These are phyloP conservation scores for Syngnathus acus DNA, from an alignment of 2,797 vertebrate genomes.

Conservation along the genomic window DNA sequence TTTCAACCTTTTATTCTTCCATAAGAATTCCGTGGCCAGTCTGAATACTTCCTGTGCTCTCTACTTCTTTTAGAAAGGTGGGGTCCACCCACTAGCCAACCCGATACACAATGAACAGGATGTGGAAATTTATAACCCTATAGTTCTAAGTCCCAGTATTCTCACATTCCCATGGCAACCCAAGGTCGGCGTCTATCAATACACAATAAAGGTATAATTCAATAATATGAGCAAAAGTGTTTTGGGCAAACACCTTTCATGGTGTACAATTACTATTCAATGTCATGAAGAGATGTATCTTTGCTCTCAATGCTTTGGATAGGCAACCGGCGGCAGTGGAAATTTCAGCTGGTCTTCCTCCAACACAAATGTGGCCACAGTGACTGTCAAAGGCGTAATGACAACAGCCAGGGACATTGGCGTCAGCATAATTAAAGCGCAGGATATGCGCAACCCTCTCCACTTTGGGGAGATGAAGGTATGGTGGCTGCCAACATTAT, in stretches of 20 bases:
- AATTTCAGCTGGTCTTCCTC: constrained; percentile 92
- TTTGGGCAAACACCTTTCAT: not conserved
- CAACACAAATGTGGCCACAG: constrained; percentile 79
- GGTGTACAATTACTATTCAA: not conserved
- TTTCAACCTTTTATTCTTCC: not conserved
- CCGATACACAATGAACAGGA: constrained; percentile 89
- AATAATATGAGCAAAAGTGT: too few relatives aligned
- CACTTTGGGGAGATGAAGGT: constrained; percentile 94
- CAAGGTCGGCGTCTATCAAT: constrained; percentile 84
- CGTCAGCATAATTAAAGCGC: constrained; percentile 79
- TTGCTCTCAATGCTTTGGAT: constrained; percentile 4
- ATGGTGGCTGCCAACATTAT: not conserved
- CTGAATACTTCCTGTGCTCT: constrained; percentile 17
- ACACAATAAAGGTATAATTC: constrained; percentile 80
- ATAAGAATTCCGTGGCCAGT: not conserved
- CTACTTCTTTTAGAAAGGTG: constrained; percentile 72
- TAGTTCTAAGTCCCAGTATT: constrained; percentile 81
- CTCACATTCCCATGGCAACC: constrained; percentile 96
- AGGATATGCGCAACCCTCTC: constrained; percentile 80
- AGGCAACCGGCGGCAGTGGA: constrained; percentile 91
- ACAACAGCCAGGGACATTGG: constrained; percentile 83
- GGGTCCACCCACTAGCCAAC: constrained; percentile 66
- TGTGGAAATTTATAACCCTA: constrained; percentile 87
- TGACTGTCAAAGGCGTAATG: constrained; percentile 90
- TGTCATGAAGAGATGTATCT: not conserved